A percentile compares a stretch with the other conserved stretches of the same genome.
Evolutionary conservation across 2,113 vertebrate genomes (phyloP).

Genomic region (Peromyscus polionotus): DNA sequence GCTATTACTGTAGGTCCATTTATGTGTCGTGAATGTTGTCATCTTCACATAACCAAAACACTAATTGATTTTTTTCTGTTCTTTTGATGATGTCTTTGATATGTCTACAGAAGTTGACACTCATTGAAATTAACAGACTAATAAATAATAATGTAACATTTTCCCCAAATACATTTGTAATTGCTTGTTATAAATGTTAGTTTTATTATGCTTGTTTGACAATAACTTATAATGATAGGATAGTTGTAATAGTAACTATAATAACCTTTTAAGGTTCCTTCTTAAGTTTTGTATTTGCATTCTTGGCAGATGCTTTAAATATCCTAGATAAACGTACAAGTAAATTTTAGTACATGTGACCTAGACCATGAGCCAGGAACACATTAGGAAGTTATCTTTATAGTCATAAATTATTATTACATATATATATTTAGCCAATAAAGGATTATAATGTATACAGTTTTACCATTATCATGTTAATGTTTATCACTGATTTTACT

Average conservation of each 20-base stretch:
- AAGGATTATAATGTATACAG: background rate
- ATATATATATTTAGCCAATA: slow-evolving; percentile 10
- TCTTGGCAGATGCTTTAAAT: slow-evolving; percentile 55
- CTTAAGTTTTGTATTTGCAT: background rate
- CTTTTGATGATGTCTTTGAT: slow-evolving; percentile 4
- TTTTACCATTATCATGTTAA: slow-evolving; percentile 43
- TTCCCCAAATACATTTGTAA: slow-evolving; percentile 42
- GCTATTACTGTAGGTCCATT: slow-evolving; percentile 88
- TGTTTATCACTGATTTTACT: slow-evolving; percentile 55
- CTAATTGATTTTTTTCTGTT: slow-evolving; percentile 47
- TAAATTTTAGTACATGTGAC: slow-evolving; percentile 29
- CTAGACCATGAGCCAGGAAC: slow-evolving; percentile 14
- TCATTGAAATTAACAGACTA: slow-evolving; percentile 66
- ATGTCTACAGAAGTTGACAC: slow-evolving; percentile 54
- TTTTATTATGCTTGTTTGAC: slow-evolving; percentile 43
- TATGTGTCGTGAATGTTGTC: slow-evolving; percentile 65
- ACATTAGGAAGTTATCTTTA: slow-evolving; percentile 32
- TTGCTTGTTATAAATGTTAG: slow-evolving; percentile 42
- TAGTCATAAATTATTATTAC: slow-evolving; percentile 27
- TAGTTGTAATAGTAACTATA: slow-evolving; percentile 51
- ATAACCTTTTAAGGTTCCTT: slow-evolving; percentile 26
- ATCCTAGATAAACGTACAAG: slow-evolving; percentile 48
- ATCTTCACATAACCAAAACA: slow-evolving; percentile 63
- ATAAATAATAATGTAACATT: slow-evolving; percentile 59
- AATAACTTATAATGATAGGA: slow-evolving; percentile 30